phyloP scores from a whole-genome alignment of 2,888 invertebrate species.

The Phyto melanocephala region DNA sequence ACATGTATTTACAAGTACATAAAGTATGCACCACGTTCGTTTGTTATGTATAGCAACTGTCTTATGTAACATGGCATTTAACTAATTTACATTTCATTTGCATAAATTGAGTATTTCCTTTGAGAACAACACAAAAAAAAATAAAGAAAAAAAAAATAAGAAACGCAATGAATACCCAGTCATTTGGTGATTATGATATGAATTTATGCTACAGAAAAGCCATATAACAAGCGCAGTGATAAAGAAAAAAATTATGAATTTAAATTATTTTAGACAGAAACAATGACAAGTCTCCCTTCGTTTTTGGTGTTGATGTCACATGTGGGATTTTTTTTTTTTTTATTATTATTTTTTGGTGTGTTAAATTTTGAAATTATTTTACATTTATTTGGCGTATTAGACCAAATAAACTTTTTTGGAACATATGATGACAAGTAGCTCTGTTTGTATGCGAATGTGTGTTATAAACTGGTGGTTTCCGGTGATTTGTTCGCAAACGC shows the following conservation, averaged over 20 bases:
- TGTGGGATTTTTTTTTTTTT: not conserved
- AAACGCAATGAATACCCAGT: constrained; percentile 4
- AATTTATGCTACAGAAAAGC: constrained; percentile 34
- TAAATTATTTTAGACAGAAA: constrained; percentile 50
- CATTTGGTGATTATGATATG: constrained; percentile 52
- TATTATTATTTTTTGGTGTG: not conserved
- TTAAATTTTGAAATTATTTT: not conserved
- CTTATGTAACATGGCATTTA: constrained; percentile 65
- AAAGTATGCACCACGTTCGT: not conserved
- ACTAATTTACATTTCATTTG: constrained; percentile 77
- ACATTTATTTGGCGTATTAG: not conserved
- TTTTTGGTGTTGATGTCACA: not conserved
- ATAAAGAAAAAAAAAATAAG: not conserved
- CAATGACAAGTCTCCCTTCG: not conserved
- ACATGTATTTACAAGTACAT: not conserved
- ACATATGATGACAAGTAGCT: not conserved
- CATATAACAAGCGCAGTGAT: not conserved
- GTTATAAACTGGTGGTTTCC: constrained; percentile 22
- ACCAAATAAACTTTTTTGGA: no score
- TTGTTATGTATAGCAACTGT: constrained; percentile 9
- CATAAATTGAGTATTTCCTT: constrained; percentile 76
- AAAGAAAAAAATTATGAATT: constrained; percentile 55
- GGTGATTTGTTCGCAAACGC: constrained; percentile 19
- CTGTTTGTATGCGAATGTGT: constrained; percentile 18
- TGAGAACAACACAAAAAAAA: constrained; percentile 66